These are phyloP conservation scores for Tapirus terrestris DNA, from an alignment of 2,113 vertebrate genomes.

Conservation along the genomic window DNA sequence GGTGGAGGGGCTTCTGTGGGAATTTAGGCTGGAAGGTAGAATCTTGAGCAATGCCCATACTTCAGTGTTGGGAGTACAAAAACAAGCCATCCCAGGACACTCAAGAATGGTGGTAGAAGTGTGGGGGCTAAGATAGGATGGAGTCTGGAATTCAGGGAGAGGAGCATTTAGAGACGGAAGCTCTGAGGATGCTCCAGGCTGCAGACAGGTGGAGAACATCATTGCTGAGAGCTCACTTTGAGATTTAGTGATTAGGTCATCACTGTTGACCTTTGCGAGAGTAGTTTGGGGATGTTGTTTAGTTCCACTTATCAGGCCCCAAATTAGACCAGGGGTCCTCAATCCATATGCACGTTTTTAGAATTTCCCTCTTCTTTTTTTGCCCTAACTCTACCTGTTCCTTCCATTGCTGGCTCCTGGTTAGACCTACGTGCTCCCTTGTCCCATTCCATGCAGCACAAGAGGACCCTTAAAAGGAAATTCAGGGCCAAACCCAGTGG, in stretches of 20 bases:
- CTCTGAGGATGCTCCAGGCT: background rate
- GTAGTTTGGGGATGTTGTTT: background rate
- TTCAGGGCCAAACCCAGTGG: too few species aligned
- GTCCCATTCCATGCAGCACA: background rate
- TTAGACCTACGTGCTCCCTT: background rate
- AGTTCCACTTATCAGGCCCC: background rate
- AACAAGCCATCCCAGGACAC: background rate
- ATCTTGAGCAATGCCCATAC: background rate
- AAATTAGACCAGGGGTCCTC: background rate
- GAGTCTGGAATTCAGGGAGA: background rate
- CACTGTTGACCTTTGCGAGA: background rate
- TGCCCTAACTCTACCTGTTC: background rate
- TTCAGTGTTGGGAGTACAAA: background rate
- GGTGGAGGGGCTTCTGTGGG: background rate
- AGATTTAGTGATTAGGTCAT: background rate
- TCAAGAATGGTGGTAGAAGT: too few species aligned
- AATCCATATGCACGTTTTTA: background rate
- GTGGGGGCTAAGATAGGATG: background rate
- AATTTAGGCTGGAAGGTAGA: background rate
- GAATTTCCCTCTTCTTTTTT: background rate
- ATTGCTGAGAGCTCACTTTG: accelerated
- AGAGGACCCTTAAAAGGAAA: background rate
- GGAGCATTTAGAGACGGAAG: background rate
- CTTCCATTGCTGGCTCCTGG: background rate
- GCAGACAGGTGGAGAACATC: accelerated